Percentiles rank a stretch among this genome's conserved stretches.
These are phyloP conservation scores for Ephydatia muelleri DNA, from an alignment of 37 sponge, comb jelly and placozoan species.

Conservation along the genomic window DNA sequence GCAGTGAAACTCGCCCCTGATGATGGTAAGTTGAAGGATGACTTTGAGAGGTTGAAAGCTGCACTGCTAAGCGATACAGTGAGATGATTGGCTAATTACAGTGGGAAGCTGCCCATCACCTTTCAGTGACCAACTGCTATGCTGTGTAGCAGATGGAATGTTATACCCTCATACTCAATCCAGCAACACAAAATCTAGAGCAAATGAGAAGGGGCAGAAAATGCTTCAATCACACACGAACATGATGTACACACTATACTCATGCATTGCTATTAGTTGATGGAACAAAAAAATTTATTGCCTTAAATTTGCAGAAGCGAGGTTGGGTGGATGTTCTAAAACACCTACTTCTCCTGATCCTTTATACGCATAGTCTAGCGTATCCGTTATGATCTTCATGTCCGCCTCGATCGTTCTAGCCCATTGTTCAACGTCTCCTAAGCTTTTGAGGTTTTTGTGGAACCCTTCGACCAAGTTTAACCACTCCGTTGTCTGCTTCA, in stretches of 20 bases:
- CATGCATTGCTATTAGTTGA: not conserved
- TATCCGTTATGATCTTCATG: slow-evolving; percentile 68
- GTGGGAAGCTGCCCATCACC: too few species aligned
- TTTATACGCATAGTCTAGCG: slow-evolving; percentile 88
- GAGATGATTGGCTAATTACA: too few species aligned
- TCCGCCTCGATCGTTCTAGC: slow-evolving; percentile 91
- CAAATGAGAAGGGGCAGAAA: not conserved
- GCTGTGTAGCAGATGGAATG: too few species aligned
- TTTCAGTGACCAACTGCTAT: too few species aligned
- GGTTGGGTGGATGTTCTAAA: slow-evolving; percentile 1
- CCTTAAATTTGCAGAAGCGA: not conserved
- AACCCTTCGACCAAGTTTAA: slow-evolving; percentile 86
- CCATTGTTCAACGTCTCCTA: slow-evolving; percentile 96
- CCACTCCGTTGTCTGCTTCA: slow-evolving; percentile 93
- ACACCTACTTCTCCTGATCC: slow-evolving; percentile 73
- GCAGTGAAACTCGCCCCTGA: slow-evolving; percentile 66
- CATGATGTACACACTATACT: not conserved
- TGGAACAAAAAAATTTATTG: not conserved
- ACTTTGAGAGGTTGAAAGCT: slow-evolving; percentile 34
- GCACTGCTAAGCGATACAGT: slow-evolving; percentile 6
- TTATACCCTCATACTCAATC: too few species aligned
- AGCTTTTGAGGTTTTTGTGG: slow-evolving; percentile 85
- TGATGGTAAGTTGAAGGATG: slow-evolving; percentile 54
- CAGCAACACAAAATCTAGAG: not conserved
- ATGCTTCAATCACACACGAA: not conserved